phyloP scores from a whole-genome alignment of 2,888 invertebrate genomes.

The Dysmachus trigonus region DNA sequence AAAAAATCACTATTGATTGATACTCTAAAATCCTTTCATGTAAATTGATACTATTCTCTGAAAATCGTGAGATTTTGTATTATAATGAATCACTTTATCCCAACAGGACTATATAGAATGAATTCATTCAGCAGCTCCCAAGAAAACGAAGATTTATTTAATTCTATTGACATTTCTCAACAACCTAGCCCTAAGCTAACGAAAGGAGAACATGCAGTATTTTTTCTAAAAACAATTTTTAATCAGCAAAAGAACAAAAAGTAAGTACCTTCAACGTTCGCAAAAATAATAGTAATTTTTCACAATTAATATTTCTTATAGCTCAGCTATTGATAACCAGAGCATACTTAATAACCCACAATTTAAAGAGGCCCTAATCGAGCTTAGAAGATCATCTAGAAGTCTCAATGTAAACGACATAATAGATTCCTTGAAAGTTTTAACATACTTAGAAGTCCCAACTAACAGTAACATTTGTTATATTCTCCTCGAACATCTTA shows the following conservation, averaged over 20 bases:
- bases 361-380: slow-evolving; percentile 70
- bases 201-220: slow-evolving; percentile 66
- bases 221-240: slow-evolving; percentile 66
- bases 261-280: slow-evolving; percentile 53
- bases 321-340: slow-evolving; percentile 61
- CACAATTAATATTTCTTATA: slow-evolving; percentile 53
- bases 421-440: slow-evolving; percentile 69
- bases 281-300: background rate
- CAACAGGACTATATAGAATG: background rate
- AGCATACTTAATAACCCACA: slow-evolving; percentile 67
- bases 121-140: background rate
- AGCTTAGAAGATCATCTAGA: slow-evolving; percentile 68
- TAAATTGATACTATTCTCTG: too few species aligned
- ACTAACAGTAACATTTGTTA: slow-evolving; percentile 70
- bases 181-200: slow-evolving; percentile 58
- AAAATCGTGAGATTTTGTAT: too few species aligned
- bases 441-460: slow-evolving; percentile 70
- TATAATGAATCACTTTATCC: too few species aligned
- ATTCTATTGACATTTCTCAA: background rate
- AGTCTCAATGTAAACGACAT: slow-evolving; percentile 67
- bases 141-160: background rate
- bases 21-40: too few species aligned
- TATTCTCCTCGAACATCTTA: slow-evolving; percentile 71
- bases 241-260: slow-evolving; percentile 67
- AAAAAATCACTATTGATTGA: too few species aligned